phyloP scores from a whole-genome alignment of 2,113 vertebrate species.

The Brevimyrus niger region DNA sequence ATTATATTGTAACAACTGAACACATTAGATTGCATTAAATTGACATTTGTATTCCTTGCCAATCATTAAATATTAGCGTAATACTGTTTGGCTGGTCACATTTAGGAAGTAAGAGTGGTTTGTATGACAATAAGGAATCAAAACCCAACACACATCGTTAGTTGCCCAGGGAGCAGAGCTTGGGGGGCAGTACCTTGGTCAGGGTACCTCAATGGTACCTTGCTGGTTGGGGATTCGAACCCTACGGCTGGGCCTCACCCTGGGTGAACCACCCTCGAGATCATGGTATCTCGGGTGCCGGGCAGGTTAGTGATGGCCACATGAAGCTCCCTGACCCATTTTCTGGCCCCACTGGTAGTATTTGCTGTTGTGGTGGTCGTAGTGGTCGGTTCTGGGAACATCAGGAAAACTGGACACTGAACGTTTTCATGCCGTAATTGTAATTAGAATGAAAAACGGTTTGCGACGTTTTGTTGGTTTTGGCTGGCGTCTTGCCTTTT shows the following conservation, averaged over 20 bases:
- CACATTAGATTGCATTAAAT: background rate
- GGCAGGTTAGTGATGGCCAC: too few relatives aligned
- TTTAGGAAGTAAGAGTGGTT: background rate
- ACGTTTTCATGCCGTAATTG: background rate
- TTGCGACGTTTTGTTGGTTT: background rate
- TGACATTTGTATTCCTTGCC: background rate
- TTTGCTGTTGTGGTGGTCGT: background rate
- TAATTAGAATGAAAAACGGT: too few relatives aligned
- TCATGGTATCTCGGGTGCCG: too few relatives aligned
- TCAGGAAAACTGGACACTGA: background rate
- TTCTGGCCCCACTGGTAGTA: too few relatives aligned
- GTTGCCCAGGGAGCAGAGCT: too few relatives aligned
- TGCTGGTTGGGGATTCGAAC: too few relatives aligned
- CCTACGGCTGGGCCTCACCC: too few relatives aligned
- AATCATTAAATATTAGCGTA: background rate
- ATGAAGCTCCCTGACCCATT: too few relatives aligned
- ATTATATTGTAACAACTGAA: background rate
- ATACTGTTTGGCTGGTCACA: background rate
- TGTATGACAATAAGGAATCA: background rate
- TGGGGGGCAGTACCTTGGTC: too few relatives aligned
- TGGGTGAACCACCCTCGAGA: too few relatives aligned
- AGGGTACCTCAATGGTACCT: too few relatives aligned
- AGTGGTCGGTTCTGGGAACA: background rate
- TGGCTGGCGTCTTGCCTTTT: background rate
- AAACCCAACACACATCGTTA: background rate